These are phyloP conservation scores for Hemaris fuciformis DNA, from an alignment of 2,888 invertebrate species.

Conservation along the genomic window DNA sequence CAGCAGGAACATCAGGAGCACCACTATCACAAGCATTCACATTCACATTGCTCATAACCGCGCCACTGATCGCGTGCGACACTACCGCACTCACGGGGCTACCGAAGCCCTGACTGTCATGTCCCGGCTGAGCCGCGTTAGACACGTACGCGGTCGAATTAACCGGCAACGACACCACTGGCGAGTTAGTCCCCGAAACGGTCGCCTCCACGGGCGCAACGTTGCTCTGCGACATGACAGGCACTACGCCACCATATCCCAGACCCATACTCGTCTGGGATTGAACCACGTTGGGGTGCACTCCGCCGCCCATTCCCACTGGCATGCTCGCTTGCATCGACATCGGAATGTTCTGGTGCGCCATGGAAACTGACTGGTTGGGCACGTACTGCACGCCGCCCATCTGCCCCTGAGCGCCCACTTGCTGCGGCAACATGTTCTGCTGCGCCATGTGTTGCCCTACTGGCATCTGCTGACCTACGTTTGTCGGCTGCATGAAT, in stretches of 20 bases:
- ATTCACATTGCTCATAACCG: conserved; percentile 73
- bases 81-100: conserved; percentile 78
- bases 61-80: conserved; percentile 73
- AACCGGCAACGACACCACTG: conserved; percentile 76
- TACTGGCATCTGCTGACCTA: conserved; percentile 70
- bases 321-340: conserved; percentile 76
- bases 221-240: conserved; percentile 78
- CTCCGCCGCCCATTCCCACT: conserved; percentile 69
- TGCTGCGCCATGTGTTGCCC: conserved; percentile 73
- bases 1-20: conserved; percentile 61
- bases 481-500: conserved; percentile 72
- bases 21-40: conserved; percentile 75
- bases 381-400: conserved; percentile 69
- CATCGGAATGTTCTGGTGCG: conserved; percentile 79
- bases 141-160: conserved; percentile 65
- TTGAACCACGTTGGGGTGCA: conserved; percentile 74
- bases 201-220: conserved; percentile 70
- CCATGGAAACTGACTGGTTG: conserved; percentile 65
- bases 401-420: conserved; percentile 71
- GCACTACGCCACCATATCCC: conserved; percentile 69
- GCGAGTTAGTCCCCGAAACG: conserved; percentile 77
- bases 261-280: conserved; percentile 76
- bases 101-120: conserved; percentile 76
- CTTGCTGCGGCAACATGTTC: conserved; percentile 71
- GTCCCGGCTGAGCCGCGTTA: conserved; percentile 60